phyloP scores from a whole-genome alignment of 2,888 invertebrate genomes.

The Drosophila pullipes region DNA sequence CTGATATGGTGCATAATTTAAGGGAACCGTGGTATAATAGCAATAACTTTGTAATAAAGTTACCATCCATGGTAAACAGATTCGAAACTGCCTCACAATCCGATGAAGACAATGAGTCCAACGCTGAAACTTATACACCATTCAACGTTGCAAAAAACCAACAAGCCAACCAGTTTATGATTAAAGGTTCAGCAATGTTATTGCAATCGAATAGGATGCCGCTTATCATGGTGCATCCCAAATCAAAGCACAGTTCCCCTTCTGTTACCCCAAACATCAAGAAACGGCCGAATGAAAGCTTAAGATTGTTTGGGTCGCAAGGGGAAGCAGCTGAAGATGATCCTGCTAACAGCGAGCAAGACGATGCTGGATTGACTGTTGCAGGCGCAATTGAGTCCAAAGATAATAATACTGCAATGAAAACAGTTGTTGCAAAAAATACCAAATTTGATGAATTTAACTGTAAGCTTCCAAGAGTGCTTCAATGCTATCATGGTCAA shows the following conservation, averaged over 20 bases:
- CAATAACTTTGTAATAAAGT: background rate
- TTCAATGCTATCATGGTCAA: constrained; percentile 30
- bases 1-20: background rate
- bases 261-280: background rate
- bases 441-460: background rate
- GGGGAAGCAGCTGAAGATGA: background rate
- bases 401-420: background rate
- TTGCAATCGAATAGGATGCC: constrained; percentile 11
- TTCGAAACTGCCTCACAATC: background rate
- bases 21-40: background rate
- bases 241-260: background rate
- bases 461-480: background rate
- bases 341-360: background rate
- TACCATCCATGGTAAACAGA: background rate
- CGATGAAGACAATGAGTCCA: constrained; percentile 8
- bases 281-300: background rate
- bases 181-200: background rate
- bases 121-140: too few relatives aligned
- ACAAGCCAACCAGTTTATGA: background rate
- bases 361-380: background rate
- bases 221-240: constrained; percentile 26
- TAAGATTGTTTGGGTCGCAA: background rate
- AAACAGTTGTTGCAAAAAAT: background rate
- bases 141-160: background rate
- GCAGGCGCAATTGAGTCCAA: background rate